phyloP scores from a whole-genome alignment of 2,113 vertebrate species.

The Petroica traversi region DNA sequence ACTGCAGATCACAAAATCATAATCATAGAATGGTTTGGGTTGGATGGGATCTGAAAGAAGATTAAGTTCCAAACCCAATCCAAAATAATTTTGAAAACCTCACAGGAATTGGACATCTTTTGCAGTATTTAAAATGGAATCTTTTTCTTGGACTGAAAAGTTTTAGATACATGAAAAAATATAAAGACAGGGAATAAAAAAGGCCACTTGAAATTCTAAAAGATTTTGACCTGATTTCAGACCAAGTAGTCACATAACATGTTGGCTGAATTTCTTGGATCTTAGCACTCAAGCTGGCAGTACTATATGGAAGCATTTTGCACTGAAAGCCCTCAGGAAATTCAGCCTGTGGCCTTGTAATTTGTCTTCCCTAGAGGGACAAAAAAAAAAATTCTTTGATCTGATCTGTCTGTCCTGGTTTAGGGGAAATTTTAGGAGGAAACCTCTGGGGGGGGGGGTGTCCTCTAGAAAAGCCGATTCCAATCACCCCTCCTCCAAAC shows the following conservation, averaged over 20 bases:
- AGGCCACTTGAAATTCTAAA: not conserved
- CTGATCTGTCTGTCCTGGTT: too few relatives aligned
- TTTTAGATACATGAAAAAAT: not conserved
- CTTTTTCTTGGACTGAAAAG: not conserved
- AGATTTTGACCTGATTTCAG: not conserved
- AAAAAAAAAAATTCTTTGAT: too few relatives aligned
- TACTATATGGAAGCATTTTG: not conserved
- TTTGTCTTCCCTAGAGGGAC: not conserved
- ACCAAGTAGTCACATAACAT: not conserved
- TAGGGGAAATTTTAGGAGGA: too few relatives aligned
- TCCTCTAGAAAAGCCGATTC: too few relatives aligned
- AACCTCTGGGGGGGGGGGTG: too few relatives aligned
- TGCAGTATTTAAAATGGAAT: not conserved
- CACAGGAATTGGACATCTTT: not conserved
- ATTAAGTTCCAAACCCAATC: not conserved
- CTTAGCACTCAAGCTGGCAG: not conserved
- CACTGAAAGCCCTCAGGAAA: not conserved
- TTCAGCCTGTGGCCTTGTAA: not conserved
- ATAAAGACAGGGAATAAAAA: not conserved
- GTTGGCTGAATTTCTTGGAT: not conserved
- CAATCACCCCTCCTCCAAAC: too few relatives aligned
- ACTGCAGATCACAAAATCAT: not conserved
- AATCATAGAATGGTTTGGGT: not conserved
- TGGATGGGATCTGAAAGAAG: not conserved
- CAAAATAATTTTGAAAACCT: not conserved